Base-by-base conservation (phyloP, 2,113 vertebrate species). In the Urocynchramus pylzowi region DNA sequence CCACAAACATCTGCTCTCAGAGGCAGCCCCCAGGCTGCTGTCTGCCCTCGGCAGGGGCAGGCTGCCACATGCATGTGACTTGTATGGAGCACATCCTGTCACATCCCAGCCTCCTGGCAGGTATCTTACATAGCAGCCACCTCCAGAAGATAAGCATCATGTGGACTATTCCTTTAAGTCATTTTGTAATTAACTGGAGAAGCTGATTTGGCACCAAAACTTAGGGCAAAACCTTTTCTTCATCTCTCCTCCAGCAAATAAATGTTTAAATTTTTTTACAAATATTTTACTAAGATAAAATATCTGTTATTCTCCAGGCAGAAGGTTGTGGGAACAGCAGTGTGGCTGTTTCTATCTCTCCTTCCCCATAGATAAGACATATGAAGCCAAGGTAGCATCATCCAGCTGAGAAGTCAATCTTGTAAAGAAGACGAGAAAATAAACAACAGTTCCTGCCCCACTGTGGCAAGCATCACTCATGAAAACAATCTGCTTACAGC, bases 51-150 rank as follows among this genome's bases (percentile, higher is more conserved):
- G 33, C 49, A 60, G 53, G 20, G 14, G 13, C 28, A 42, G 39
- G n/a, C 8, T 56, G 1, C 1, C 52, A 63, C 11, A 10, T 10
- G 23, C 10, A 11, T 1, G 7, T 28, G 41, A 9, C 39, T 71
- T 28, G 13, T 26, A 30, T 33, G 44, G 5, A 77, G 18, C 41
- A 35, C 9, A 23, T 42, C 59, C 30, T 47, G 53, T 18, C 39
- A 37, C 5, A 39, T 78, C 28, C n/a, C 77, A 60, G 21, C 22
- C 33, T 24, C 54, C 24, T 1, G 0, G 35, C 39, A 65, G 24
- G 30, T 11, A 6, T 4, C 7, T 73, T 19, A 41, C 0, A 4
- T 1, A 45, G 8, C 42, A 84, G 52, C 31, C 22, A 45, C 7
- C 33, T 67, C 18, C 60, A 82, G 56, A 75, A 42, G 20, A 45